A percentile compares a stretch with the other conserved stretches of the same genome.
Conservation (phyloP, 53 echinoderm and acorn worm genomes). For the Luidia sarsii region DNA sequence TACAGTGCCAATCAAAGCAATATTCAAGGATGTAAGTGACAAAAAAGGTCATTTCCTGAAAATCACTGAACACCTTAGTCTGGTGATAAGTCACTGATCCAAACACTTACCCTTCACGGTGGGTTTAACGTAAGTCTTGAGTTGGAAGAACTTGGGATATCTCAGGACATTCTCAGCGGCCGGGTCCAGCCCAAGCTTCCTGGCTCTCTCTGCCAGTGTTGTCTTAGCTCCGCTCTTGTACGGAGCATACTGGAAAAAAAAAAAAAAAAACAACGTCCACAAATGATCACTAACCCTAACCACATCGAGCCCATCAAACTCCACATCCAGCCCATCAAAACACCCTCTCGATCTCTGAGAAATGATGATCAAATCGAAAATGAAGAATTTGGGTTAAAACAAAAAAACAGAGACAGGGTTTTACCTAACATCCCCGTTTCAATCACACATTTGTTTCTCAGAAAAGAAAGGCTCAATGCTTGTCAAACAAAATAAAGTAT, state of each 20-base stretch:
- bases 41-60: not conserved
- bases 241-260: constrained; percentile 68
- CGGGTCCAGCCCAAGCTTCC: constrained; percentile 80
- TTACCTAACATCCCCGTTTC: too few species aligned
- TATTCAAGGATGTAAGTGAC: not conserved
- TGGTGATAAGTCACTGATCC: not conserved
- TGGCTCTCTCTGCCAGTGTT: constrained; percentile 92
- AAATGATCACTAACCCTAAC: too few species aligned
- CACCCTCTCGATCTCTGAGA: too few species aligned
- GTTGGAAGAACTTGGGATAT: constrained; percentile 36
- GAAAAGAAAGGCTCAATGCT: too few species aligned
- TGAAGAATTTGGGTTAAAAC: too few species aligned
- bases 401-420: too few species aligned
- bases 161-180: constrained; percentile 57
- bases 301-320: too few species aligned
- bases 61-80: not conserved
- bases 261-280: not conserved
- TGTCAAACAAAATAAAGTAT: too few species aligned
- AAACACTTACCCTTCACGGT: constrained; percentile 63
- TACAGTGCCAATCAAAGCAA: not conserved
- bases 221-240: constrained; percentile 90
- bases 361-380: too few species aligned
- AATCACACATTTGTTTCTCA: too few species aligned
- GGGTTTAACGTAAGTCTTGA: constrained; percentile 45
- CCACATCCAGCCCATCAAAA: too few species aligned